phyloP scores from a whole-genome alignment of 2,797 vertebrate species.

The Anguilla megastoma region DNA sequence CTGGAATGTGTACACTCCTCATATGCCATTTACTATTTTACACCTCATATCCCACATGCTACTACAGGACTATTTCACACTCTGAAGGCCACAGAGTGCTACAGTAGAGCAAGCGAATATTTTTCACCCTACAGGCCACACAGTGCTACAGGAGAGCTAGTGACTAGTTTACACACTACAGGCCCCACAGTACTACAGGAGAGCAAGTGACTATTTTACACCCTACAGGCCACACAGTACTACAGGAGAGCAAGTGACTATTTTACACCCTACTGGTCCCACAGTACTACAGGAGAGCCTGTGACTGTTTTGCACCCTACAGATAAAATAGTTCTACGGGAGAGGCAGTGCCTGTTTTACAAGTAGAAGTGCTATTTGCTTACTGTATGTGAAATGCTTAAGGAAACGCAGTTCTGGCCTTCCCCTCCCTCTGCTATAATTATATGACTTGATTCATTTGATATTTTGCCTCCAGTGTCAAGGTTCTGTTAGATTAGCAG shows the following conservation, averaged over 20 bases:
- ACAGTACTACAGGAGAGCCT: neutral
- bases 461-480: slow-evolving; percentile 43
- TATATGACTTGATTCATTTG: slow-evolving; percentile 32
- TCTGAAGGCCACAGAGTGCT: too few species aligned
- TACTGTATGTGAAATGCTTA: neutral
- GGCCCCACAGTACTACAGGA: too few species aligned
- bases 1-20: neutral
- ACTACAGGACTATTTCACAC: neutral
- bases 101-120: too few species aligned
- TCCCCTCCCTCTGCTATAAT: neutral
- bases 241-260: neutral
- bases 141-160: too few species aligned
- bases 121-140: too few species aligned
- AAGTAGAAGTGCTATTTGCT: neutral
- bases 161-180: too few species aligned
- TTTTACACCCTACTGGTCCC: neutral
- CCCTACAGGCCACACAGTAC: too few species aligned
- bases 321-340: neutral
- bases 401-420: neutral
- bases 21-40: neutral
- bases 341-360: neutral
- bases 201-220: too few species aligned
- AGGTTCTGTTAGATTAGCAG: slow-evolving; percentile 24
- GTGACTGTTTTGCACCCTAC: neutral
- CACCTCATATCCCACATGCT: neutral